Conservation (phyloP, 2,797 vertebrate genomes). For the Pogonophryne albipinna region DNA sequence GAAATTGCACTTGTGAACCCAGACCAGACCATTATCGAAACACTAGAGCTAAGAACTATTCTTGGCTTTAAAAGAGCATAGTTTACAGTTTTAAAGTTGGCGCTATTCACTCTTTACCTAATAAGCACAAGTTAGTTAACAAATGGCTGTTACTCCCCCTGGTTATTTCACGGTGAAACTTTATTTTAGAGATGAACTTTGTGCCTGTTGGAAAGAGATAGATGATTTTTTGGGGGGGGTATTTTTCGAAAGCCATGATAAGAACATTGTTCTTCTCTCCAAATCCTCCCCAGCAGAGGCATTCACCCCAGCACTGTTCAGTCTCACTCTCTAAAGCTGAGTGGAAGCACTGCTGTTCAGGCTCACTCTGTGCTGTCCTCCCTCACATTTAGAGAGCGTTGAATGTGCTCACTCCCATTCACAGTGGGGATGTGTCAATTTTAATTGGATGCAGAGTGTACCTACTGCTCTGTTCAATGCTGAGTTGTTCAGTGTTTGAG, state of each 20-base stretch:
- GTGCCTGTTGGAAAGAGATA: neutral
- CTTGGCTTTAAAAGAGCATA: neutral
- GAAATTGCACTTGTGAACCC: neutral
- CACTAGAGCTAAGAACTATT: neutral
- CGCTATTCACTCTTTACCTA: neutral
- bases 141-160: neutral
- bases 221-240: neutral
- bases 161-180: neutral
- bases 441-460: constrained; percentile 68
- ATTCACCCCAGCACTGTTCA: constrained; percentile 30
- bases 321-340: constrained; percentile 46
- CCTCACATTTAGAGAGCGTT: constrained; percentile 44
- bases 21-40: neutral
- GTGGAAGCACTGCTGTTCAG: constrained; percentile 35
- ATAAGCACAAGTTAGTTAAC: neutral
- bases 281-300: constrained; percentile 17
- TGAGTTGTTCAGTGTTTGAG: constrained; percentile 30
- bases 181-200: neutral
- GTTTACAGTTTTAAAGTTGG: neutral
- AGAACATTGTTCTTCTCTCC: constrained; percentile 12
- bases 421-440: constrained; percentile 61
- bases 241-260: constrained; percentile 22
- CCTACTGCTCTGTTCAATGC: constrained; percentile 56
- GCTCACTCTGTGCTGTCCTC: constrained; percentile 51
- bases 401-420: constrained; percentile 59